Base-by-base conservation (phyloP, 2,113 vertebrate genomes). In the Salvelinus alpinus region DNA sequence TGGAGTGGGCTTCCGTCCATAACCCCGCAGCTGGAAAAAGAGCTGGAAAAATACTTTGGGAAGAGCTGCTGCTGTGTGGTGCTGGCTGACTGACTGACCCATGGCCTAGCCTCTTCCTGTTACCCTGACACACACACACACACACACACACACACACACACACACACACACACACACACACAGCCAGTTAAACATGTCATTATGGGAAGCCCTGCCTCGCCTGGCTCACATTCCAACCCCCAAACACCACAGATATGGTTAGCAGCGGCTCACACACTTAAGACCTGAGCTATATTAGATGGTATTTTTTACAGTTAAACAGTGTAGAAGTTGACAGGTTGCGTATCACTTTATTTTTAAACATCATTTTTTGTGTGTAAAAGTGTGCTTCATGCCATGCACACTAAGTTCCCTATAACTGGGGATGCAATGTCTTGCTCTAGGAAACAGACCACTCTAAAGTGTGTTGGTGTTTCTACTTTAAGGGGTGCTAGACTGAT, bases 31-130 rank as follows among this genome's bases (percentile, higher is more conserved):
- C 44, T 76, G 70, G 70, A 48, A 72, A 72, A 72, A 16, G 34
- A 25, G 65, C 14, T 67, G 4, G 18, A 24, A 66, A 71, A 64
- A 71, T 72, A 54, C 27, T 18, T 27, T 34, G 18, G 31, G 29
- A 9, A 16, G 3, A 66, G 64, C 64, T 44, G 38, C 38, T 44
- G 64, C 27, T 66, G 3, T 27, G 64, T 34, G 65, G 29, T 20
- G 29, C 7, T 24, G 24, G 31, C 77, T 68, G 64, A 44, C 14
- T 54, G 51, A 54, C 14, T 54, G 51, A 54, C 12, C 51, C 51
- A 54, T 16, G 16, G 51, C 51, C 77, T 12, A 27, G 71, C 71
- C 20, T 71, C 77, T 78, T 73, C 77, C 76, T 27, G 67, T 70
- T 70, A 13, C 66, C 51, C 54, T 34, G 27, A 67, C 29, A 31